phyloP scores from a whole-genome alignment of 2,113 vertebrate species.

The Chroicocephalus ridibundus region DNA sequence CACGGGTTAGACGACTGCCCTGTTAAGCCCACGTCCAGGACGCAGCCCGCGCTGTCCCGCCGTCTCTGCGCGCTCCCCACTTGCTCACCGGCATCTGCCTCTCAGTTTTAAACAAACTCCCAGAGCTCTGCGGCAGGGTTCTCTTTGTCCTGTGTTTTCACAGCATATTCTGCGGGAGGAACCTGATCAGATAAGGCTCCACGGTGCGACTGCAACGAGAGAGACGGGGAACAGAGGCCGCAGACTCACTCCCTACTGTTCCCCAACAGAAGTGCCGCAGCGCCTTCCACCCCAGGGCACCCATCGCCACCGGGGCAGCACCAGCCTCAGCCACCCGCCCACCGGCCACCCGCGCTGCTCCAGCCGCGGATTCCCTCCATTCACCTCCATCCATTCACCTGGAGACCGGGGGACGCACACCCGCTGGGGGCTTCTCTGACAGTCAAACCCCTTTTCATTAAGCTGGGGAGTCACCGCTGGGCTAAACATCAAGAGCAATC shows the following conservation, averaged over 20 bases:
- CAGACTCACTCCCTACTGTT: fast-evolving
- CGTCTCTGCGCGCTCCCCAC: fast-evolving
- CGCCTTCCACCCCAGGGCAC: not conserved
- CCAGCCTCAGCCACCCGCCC: not conserved
- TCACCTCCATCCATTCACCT: fast-evolving
- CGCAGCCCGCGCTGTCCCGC: fast-evolving
- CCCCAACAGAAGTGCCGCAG: fast-evolving
- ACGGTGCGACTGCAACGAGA: not conserved
- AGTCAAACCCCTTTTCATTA: not conserved
- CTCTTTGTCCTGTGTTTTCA: not conserved
- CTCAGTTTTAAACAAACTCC: not conserved
- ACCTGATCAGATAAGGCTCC: not conserved
- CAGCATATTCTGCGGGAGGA: not conserved
- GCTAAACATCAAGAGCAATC: not conserved
- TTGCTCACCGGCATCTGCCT: not conserved
- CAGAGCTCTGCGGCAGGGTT: fast-evolving
- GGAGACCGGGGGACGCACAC: fast-evolving
- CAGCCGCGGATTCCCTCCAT: fast-evolving
- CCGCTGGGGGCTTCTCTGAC: not conserved
- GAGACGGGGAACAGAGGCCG: not conserved
- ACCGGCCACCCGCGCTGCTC: fast-evolving
- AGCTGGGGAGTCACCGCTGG: not conserved
- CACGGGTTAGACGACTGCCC: not conserved
- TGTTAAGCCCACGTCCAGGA: fast-evolving
- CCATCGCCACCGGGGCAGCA: not conserved